Evolutionary conservation across 2,113 vertebrate species (phyloP).

Genomic region (Megalops atlanticus): DNA sequence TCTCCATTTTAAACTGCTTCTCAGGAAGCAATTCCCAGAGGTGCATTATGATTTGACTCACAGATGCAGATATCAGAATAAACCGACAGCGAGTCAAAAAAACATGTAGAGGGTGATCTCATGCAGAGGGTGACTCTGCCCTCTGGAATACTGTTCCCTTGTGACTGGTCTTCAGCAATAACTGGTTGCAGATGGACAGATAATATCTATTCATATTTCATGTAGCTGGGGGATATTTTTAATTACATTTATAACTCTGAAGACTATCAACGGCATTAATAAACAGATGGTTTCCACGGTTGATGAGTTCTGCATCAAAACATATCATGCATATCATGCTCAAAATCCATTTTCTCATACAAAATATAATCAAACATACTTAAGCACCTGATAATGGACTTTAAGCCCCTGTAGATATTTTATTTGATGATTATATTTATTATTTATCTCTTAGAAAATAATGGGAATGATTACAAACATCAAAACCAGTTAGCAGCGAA

Average conservation of each 20-base stretch:
- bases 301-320: constrained; percentile 43
- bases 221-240: constrained; percentile 22
- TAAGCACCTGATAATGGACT: neutral
- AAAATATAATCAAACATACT: neutral
- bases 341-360: neutral
- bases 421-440: too few species aligned
- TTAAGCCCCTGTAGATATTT: too few species aligned
- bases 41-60: constrained; percentile 35
- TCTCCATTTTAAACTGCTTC: constrained; percentile 20
- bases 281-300: constrained; percentile 33
- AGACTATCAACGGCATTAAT: constrained; percentile 38
- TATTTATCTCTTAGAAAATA: too few species aligned
- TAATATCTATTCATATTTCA: neutral
- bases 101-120: constrained; percentile 26
- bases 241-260: constrained; percentile 48
- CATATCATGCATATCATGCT: too few species aligned
- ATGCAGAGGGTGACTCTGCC: constrained; percentile 27
- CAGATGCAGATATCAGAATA: constrained; percentile 7
- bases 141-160: constrained; percentile 34
- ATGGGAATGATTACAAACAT: too few species aligned
- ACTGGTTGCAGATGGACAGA: constrained; percentile 19
- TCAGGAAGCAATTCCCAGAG: constrained; percentile 27
- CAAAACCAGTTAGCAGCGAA: too few species aligned
- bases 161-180: constrained; percentile 31
- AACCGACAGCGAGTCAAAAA: constrained; percentile 26